phyloP scores from a whole-genome alignment of 2,888 invertebrate species.

The Mythimna lalbum region DNA sequence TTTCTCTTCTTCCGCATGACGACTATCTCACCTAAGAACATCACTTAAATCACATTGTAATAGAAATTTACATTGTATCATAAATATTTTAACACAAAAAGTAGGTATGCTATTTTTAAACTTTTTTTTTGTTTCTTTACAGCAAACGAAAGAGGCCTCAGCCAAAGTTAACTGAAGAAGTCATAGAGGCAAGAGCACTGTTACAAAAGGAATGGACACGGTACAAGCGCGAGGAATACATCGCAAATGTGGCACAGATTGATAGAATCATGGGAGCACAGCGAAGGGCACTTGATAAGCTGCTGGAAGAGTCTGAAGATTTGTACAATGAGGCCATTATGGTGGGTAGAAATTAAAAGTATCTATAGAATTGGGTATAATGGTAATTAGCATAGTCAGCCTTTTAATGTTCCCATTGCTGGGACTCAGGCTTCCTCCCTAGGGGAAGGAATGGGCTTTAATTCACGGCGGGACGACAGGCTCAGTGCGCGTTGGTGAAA shows the following conservation, averaged over 20 bases:
- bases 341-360: conserved; percentile 84
- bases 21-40: too few relatives aligned
- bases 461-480: too few relatives aligned
- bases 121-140: conserved; percentile 7
- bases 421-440: too few relatives aligned
- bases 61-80: neutral
- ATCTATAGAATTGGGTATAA: too few relatives aligned
- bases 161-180: conserved; percentile 88
- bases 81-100: neutral
- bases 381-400: too few relatives aligned
- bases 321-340: conserved; percentile 96
- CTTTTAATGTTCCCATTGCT: too few relatives aligned
- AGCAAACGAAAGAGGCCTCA: conserved; percentile 87
- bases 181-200: conserved; percentile 91
- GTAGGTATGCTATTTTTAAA: neutral
- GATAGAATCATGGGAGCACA: conserved; percentile 93
- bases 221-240: conserved; percentile 92
- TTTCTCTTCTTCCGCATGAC: too few relatives aligned
- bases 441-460: too few relatives aligned
- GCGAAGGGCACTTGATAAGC: conserved; percentile 94
- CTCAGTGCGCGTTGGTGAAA: too few relatives aligned
- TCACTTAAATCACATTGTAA: too few relatives aligned
- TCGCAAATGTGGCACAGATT: conserved; percentile 92
- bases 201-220: conserved; percentile 94
- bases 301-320: conserved; percentile 95